Base-by-base conservation (phyloP, 2,888 invertebrate genomes). In the Caenorhabditis sulstoni region DNA sequence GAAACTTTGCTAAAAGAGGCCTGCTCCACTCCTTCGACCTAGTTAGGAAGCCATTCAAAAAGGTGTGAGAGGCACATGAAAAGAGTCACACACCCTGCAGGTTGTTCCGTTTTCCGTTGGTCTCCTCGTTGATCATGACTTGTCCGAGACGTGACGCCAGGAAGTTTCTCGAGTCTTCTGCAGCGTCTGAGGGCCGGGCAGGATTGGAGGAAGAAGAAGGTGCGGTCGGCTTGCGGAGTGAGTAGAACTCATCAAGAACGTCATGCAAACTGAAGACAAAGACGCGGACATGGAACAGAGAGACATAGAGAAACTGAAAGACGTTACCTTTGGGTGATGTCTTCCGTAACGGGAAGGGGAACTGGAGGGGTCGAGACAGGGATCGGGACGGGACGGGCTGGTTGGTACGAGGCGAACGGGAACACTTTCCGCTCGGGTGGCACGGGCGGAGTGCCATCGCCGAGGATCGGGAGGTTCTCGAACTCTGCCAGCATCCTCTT, bases 231-330 rank as follows among this genome's bases (percentile, higher is more conserved):
- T 68, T 58, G 55, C 61, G 66, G 39, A 77, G 47, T 53, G 65
- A 59, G 47, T 65, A 62, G 65, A 79, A 77, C 64, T 83, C 83
- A 62, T 81, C 83, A 64, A 83, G 76, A 9, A 78, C 83, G 20
- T 81, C 75, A 53, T 73, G 75, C 78, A 83, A 73, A 71, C 83
- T 79, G 62, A 80, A 79, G 41, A 70, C 45, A 68, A 41, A 61
- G 22, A 57, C 49, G 47, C 45, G 35, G 44, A 68, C 45, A 50
- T 22, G 29, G 20, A 59, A 23, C 37, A 57, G 44, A 53, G 12
- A 58, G 45, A 62, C 22, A 49, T 5, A 68, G 41, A 7, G 20
- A 41, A 39, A n/a, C n/a, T 47, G 12, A 57, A 57, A 35, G 20
- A 12, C 47, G 35, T 22, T 50, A 67, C 67, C 67, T 58, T 41